A percentile compares a stretch with the other conserved stretches of the same genome.
phyloP scores from a whole-genome alignment of 2,113 vertebrate species.

The Myiopsitta monachus region DNA sequence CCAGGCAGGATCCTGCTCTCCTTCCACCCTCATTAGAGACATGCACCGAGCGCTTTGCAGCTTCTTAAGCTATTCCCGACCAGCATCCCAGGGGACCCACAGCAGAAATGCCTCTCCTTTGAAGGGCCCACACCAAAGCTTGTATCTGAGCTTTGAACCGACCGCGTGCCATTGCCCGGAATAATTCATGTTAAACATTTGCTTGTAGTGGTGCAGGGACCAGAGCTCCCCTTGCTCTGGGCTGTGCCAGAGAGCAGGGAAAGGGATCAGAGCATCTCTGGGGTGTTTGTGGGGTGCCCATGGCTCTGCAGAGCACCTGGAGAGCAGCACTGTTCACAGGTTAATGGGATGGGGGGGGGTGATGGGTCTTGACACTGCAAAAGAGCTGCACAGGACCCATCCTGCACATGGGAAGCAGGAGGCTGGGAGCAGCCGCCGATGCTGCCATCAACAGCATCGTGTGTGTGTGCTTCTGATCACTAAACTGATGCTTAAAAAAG shows the following conservation, averaged over 20 bases:
- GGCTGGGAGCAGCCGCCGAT: neutral
- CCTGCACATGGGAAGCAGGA: neutral
- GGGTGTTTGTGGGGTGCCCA: fast-evolving
- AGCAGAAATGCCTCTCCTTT: conserved; percentile 7
- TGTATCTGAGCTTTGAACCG: neutral
- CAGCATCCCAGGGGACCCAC: neutral
- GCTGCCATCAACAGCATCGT: fast-evolving
- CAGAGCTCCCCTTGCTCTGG: neutral
- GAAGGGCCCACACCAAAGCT: conserved; percentile 43
- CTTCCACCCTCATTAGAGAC: neutral
- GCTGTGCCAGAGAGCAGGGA: neutral
- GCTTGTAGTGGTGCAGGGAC: neutral
- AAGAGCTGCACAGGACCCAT: neutral
- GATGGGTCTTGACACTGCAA: neutral
- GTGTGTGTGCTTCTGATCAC: neutral
- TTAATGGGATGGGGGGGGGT: neutral
- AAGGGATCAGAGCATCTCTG: neutral
- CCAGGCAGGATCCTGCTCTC: neutral
- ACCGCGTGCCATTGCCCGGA: neutral
- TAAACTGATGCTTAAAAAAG: neutral
- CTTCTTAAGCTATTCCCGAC: neutral
- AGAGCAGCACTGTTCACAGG: neutral
- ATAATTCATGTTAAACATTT: neutral
- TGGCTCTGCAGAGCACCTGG: neutral
- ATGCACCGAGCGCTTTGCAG: fast-evolving